A percentile compares a stretch with the other conserved stretches of the same genome.
Conservation (phyloP, 1,140 invertebrate genomes). For the Ceratitis capitata region DNA sequence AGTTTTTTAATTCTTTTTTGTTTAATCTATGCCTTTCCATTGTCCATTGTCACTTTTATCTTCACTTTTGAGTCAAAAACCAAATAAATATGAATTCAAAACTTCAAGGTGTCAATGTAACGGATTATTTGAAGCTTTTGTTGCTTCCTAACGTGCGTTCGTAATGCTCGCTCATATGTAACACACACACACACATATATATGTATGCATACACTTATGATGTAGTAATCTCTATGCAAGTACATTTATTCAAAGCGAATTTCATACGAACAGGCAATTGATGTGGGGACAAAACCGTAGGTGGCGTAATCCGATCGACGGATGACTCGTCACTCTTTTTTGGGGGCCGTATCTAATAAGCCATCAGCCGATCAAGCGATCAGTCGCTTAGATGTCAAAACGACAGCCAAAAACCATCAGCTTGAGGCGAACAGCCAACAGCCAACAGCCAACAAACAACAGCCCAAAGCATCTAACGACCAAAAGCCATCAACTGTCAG, state of each 20-base stretch:
- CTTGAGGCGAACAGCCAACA: not conserved
- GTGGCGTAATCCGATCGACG: conserved; percentile 31
- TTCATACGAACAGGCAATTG: not conserved
- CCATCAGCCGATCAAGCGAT: conserved; percentile 23
- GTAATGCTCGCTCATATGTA: not conserved
- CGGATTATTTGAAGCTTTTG: not conserved
- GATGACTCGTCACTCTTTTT: conserved; percentile 33
- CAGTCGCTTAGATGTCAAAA: conserved; percentile 25
- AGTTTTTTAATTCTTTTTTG: no score
- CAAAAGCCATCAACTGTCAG: not conserved
- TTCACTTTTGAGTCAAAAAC: not conserved
- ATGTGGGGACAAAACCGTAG: conserved; percentile 24
- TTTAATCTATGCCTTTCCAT: not conserved
- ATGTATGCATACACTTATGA: not conserved
- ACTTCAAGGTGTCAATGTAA: conserved; percentile 30
- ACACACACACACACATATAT: not conserved
- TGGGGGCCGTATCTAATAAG: conserved; percentile 30
- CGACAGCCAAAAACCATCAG: conserved; percentile 24
- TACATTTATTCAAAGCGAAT: not conserved
- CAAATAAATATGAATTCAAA: not conserved
- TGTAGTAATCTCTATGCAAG: not conserved
- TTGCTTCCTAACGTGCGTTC: conserved; percentile 7
- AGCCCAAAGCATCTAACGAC: not conserved
- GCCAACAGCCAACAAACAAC: not conserved
- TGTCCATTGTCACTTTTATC: not conserved